These are phyloP conservation scores for Parapsyche elsis DNA, from an alignment of 1,140 invertebrate genomes.

Conservation along the genomic window DNA sequence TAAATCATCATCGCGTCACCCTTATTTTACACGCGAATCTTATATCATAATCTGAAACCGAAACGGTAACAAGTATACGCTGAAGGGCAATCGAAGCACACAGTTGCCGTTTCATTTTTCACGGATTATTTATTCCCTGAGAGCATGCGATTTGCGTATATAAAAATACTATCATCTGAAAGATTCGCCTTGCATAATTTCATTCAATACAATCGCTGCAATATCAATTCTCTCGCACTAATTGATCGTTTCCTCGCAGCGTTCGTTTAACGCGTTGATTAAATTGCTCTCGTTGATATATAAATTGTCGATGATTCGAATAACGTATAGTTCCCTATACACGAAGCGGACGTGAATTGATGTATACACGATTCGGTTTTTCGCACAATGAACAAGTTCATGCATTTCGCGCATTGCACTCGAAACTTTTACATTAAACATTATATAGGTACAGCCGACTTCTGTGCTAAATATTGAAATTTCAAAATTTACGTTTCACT, in stretches of 20 bases:
- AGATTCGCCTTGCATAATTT: too few relatives aligned
- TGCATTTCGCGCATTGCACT: too few relatives aligned
- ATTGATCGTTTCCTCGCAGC: not conserved
- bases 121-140: not conserved
- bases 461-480: too few relatives aligned
- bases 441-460: too few relatives aligned
- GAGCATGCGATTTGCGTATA: not conserved
- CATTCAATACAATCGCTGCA: too few relatives aligned
- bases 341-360: not conserved
- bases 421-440: too few relatives aligned
- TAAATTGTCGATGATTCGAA: not conserved
- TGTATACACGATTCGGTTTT: not conserved
- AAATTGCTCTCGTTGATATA: constrained; percentile 12
- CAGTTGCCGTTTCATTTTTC: not conserved
- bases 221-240: not conserved
- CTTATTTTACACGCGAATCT: not conserved
- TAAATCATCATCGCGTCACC: not conserved
- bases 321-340: not conserved
- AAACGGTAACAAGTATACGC: too few relatives aligned
- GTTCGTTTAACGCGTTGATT: constrained; percentile 7
- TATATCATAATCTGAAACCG: constrained; percentile 1
- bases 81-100: too few relatives aligned
- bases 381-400: not conserved
- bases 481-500: too few relatives aligned
- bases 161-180: not conserved